phyloP scores from a whole-genome alignment of 2,797 vertebrate genomes.

The Parauchenoglanis punctatus region DNA sequence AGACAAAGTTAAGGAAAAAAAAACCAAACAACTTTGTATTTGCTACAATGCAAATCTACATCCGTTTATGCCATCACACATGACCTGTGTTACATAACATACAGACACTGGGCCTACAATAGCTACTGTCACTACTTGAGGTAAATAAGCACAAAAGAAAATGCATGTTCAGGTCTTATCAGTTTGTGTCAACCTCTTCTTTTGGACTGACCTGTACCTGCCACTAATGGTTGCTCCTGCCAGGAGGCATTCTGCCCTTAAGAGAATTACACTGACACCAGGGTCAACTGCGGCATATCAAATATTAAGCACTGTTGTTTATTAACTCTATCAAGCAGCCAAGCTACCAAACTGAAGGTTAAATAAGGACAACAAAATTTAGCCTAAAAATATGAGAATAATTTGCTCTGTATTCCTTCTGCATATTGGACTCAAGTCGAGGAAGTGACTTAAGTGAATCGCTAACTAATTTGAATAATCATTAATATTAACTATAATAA shows the following conservation, averaged over 20 bases:
- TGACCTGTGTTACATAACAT: background rate
- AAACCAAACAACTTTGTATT: constrained; percentile 15
- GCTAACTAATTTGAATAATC: background rate
- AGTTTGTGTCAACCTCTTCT: background rate
- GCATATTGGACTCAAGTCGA: background rate
- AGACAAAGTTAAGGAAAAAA: constrained; percentile 28
- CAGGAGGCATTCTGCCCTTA: constrained; percentile 9
- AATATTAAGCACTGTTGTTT: constrained; percentile 43
- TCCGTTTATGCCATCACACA: background rate
- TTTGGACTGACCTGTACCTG: constrained; percentile 4
- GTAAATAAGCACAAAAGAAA: background rate
- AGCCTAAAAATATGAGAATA: background rate
- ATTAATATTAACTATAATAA: background rate
- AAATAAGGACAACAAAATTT: background rate
- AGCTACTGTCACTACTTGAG: background rate
- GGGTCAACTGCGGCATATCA: constrained; percentile 39
- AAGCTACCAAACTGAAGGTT: background rate
- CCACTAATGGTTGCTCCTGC: background rate
- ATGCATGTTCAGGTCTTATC: constrained; percentile 7
- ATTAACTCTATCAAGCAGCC: constrained; percentile 40
- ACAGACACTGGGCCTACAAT: background rate
- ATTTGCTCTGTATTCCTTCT: background rate
- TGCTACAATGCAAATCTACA: background rate
- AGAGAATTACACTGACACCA: constrained; percentile 29
- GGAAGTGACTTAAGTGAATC: background rate